Conservation (phyloP, 1,140 invertebrate genomes). For the Cyclina sinensis region DNA sequence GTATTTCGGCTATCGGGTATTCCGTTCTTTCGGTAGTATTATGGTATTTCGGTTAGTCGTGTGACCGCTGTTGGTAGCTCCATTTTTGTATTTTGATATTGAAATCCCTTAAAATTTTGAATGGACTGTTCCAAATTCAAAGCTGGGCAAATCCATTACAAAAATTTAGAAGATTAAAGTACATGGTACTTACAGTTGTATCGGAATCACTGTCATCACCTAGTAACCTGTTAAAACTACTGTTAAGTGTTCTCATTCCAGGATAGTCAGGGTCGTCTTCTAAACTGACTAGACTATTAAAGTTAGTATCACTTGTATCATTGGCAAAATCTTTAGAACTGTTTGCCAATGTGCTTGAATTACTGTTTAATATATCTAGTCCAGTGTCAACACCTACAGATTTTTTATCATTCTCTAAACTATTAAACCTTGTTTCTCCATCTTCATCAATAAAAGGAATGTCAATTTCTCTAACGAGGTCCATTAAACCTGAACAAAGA, state of each 20-base stretch:
- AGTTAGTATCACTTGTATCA: not conserved
- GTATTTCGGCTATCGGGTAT: no score
- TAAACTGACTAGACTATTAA: not conserved
- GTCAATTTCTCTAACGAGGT: conserved; percentile 44
- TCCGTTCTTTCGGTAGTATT: no score
- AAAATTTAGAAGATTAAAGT: no score
- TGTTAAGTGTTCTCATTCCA: not conserved
- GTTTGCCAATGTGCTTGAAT: not conserved
- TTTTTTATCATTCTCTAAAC: not conserved
- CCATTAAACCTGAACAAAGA: conserved; percentile 50
- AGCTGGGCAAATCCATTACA: no score
- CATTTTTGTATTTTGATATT: no score
- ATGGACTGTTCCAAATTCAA: no score
- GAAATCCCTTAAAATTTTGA: no score
- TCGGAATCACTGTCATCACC: conserved; percentile 12
- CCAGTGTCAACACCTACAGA: no score
- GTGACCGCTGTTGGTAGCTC: no score
- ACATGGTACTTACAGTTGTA: not conserved
- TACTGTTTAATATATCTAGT: not conserved
- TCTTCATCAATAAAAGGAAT: conserved; percentile 14
- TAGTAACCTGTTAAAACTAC: conserved; percentile 1
- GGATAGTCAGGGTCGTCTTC: conserved; percentile 35
- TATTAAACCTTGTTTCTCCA: not conserved
- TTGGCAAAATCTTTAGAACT: not conserved
- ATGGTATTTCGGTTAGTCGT: no score